Evolutionary conservation across 2,113 vertebrate genomes (phyloP).

Genomic region (Nymphicus hollandicus): DNA sequence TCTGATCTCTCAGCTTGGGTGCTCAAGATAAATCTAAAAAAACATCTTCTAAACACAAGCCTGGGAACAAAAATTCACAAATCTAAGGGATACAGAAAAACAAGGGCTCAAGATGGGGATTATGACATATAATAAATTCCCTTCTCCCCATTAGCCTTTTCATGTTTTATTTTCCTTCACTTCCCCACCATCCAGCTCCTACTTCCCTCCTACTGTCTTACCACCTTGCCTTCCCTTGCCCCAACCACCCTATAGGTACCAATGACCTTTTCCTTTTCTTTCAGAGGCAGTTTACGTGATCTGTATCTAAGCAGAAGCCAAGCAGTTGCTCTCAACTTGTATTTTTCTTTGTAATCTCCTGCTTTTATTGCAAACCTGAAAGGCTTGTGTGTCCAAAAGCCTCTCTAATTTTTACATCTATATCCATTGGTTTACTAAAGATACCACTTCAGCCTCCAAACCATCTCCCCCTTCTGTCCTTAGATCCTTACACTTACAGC

Average conservation of each 20-base stretch:
- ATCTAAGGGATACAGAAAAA: not conserved
- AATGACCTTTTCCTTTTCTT: not conserved
- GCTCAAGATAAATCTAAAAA: not conserved
- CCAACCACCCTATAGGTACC: not conserved
- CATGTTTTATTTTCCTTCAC: not conserved
- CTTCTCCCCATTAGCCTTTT: not conserved
- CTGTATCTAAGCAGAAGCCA: not conserved
- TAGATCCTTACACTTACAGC: not conserved
- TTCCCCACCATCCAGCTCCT: not conserved
- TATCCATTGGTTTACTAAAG: not conserved
- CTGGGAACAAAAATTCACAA: not conserved
- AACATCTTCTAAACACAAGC: not conserved
- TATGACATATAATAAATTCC: not conserved
- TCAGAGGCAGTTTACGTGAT: not conserved
- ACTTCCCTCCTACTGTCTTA: not conserved
- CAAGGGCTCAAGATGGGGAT: not conserved
- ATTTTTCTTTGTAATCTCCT: not conserved
- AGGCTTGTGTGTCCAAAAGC: not conserved
- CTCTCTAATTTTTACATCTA: not conserved
- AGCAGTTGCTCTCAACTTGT: not conserved
- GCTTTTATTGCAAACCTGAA: not conserved
- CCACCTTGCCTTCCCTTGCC: not conserved
- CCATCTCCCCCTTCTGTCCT: not conserved
- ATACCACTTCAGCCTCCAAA: not conserved
- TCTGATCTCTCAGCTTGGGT: not conserved